These are phyloP conservation scores for Limnephilus lunatus DNA, from an alignment of 2,888 invertebrate genomes.

Conservation along the genomic window DNA sequence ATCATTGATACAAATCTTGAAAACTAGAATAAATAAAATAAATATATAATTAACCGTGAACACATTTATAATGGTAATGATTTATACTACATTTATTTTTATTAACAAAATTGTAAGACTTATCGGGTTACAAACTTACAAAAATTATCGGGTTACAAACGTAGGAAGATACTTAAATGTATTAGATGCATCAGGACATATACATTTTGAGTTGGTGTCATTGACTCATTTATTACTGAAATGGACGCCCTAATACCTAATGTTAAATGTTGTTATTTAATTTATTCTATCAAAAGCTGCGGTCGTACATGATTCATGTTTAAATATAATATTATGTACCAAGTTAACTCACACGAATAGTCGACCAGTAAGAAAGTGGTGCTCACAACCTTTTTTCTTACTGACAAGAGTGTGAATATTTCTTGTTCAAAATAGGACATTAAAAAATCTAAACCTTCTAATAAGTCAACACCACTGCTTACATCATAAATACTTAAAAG, in stretches of 20 bases:
- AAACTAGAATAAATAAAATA: too few relatives aligned
- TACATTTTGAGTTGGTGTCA: background rate
- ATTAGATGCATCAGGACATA: background rate
- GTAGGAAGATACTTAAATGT: background rate
- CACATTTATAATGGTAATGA: too few relatives aligned
- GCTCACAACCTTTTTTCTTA: background rate
- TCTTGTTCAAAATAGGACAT: too few relatives aligned
- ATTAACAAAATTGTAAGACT: background rate
- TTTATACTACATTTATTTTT: background rate
- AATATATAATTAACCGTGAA: too few relatives aligned
- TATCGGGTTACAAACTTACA: background rate
- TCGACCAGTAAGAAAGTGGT: constrained; percentile 22
- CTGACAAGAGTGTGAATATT: background rate
- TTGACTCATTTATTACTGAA: background rate
- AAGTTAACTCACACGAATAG: constrained; percentile 37
- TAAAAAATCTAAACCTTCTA: too few relatives aligned
- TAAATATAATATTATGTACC: constrained; percentile 29
- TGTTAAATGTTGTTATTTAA: constrained; percentile 50
- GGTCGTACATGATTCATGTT: constrained; percentile 50
- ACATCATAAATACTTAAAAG: too few relatives aligned
- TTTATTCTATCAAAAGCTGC: constrained; percentile 58
- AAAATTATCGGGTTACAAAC: too few relatives aligned
- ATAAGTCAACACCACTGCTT: too few relatives aligned
- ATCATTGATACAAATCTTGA: too few relatives aligned
- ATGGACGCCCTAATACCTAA: constrained; percentile 35